Evolutionary conservation across 2,888 invertebrate genomes (phyloP).

Genomic region (Tetramorium bicarinatum): DNA sequence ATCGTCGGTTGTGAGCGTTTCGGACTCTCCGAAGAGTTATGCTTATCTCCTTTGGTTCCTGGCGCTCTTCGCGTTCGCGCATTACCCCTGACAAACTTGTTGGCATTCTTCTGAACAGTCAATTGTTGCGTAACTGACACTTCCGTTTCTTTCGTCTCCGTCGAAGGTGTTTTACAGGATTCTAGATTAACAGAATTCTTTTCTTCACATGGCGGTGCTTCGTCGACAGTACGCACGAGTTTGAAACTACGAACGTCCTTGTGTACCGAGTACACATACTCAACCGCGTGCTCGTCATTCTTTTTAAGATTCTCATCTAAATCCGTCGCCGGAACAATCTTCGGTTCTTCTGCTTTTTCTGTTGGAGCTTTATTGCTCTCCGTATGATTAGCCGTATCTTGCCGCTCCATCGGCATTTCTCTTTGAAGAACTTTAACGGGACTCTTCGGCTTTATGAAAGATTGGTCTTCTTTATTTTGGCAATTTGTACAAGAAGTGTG

Average conservation of each 20-base stretch:
- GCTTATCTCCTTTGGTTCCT: slow-evolving; percentile 73
- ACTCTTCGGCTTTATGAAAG: slow-evolving; percentile 74
- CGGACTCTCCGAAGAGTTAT: slow-evolving; percentile 63
- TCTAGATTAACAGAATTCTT: slow-evolving; percentile 26
- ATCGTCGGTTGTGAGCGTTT: slow-evolving; percentile 80
- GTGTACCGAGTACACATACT: not conserved
- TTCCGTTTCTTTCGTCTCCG: slow-evolving; percentile 62
- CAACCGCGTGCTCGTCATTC: slow-evolving; percentile 33
- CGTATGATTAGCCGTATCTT: slow-evolving; percentile 58
- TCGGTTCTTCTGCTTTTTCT: slow-evolving; percentile 66
- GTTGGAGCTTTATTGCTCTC: slow-evolving; percentile 57
- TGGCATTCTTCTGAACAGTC: slow-evolving; percentile 61
- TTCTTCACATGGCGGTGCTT: slow-evolving; percentile 32
- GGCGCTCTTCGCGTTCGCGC: slow-evolving; percentile 67
- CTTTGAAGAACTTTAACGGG: slow-evolving; percentile 78
- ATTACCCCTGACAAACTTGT: slow-evolving; percentile 59
- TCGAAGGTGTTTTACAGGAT: slow-evolving; percentile 40
- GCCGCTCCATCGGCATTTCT: slow-evolving; percentile 63
- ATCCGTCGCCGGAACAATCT: slow-evolving; percentile 76
- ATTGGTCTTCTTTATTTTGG: slow-evolving; percentile 72
- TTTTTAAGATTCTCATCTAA: slow-evolving; percentile 75
- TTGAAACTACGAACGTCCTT: slow-evolving; percentile 27
- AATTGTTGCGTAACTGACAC: slow-evolving; percentile 50
- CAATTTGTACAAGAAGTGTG: slow-evolving; percentile 68
- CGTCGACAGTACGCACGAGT: not conserved